These are phyloP conservation scores for Acipenser ruthenus DNA, from an alignment of 2,797 vertebrate genomes.

Conservation along the genomic window DNA sequence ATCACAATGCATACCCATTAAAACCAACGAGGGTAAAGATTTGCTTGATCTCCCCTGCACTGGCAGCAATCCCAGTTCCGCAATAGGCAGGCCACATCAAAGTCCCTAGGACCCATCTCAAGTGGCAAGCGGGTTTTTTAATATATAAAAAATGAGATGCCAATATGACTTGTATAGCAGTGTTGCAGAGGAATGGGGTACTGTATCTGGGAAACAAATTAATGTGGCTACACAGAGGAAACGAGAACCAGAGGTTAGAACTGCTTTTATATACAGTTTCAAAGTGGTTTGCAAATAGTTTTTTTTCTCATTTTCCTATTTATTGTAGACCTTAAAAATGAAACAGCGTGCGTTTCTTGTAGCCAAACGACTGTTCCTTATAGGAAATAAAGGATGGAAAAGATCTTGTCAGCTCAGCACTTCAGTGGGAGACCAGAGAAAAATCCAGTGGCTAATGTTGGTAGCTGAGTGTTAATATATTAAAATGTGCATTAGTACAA, in stretches of 20 bases:
- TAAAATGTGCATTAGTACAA: too few relatives aligned
- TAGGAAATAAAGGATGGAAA: too few relatives aligned
- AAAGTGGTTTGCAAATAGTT: too few relatives aligned
- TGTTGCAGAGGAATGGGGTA: slow-evolving; percentile 35
- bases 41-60: slow-evolving; percentile 10
- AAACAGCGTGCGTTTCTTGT: too few relatives aligned
- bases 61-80: not conserved
- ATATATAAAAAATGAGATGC: not conserved
- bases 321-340: too few relatives aligned
- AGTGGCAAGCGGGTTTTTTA: not conserved
- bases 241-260: slow-evolving; percentile 49
- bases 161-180: not conserved
- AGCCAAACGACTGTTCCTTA: too few relatives aligned
- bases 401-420: too few relatives aligned
- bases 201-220: slow-evolving; percentile 59
- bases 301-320: too few relatives aligned
- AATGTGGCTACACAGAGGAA: slow-evolving; percentile 57
- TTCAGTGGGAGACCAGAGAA: too few relatives aligned
- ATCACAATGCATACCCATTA: slow-evolving; percentile 6
- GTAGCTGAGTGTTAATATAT: too few relatives aligned
- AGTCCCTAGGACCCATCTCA: not conserved
- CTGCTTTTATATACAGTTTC: slow-evolving; percentile 53
- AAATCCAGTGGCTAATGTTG: too few relatives aligned
- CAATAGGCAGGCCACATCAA: not conserved
- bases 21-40: slow-evolving; percentile 4